These are phyloP conservation scores for Tokudaia tokunoshimensis DNA, from an alignment of 2,797 vertebrate species.

Conservation along the genomic window DNA sequence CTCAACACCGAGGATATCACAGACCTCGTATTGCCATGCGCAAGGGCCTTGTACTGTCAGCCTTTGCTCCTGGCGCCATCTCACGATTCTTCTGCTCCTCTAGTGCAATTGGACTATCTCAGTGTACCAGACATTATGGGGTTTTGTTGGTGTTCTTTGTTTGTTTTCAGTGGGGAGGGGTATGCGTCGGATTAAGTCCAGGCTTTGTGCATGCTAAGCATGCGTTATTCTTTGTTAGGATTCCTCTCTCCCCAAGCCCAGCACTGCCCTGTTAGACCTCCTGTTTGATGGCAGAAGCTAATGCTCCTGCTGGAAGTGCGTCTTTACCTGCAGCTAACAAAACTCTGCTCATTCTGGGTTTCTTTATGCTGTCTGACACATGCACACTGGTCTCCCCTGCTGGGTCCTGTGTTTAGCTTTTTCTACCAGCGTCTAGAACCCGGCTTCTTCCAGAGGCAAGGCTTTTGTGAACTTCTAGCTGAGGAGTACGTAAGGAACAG, in stretches of 20 bases:
- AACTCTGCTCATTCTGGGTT: neutral
- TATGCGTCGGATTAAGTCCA: neutral
- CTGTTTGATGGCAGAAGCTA: neutral
- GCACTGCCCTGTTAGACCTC: neutral
- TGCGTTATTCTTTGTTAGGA: no score
- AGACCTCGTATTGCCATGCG: neutral
- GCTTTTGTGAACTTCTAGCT: neutral
- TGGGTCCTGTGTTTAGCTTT: conserved; percentile 5
- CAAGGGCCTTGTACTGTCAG: neutral
- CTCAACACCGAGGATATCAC: neutral
- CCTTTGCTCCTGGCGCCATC: neutral
- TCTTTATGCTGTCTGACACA: neutral
- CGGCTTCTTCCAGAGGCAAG: neutral
- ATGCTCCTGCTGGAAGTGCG: neutral
- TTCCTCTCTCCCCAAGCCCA: neutral
- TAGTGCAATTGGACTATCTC: neutral
- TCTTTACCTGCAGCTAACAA: neutral
- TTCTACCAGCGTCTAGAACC: neutral
- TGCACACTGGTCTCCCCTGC: neutral
- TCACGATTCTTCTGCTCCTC: neutral
- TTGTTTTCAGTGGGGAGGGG: neutral
- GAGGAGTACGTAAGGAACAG: neutral
- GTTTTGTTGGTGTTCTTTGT: neutral
- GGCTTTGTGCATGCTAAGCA: neutral
- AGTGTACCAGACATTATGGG: no score